Base-by-base conservation (phyloP, 2,113 vertebrate genomes). In the Geococcyx californianus region DNA sequence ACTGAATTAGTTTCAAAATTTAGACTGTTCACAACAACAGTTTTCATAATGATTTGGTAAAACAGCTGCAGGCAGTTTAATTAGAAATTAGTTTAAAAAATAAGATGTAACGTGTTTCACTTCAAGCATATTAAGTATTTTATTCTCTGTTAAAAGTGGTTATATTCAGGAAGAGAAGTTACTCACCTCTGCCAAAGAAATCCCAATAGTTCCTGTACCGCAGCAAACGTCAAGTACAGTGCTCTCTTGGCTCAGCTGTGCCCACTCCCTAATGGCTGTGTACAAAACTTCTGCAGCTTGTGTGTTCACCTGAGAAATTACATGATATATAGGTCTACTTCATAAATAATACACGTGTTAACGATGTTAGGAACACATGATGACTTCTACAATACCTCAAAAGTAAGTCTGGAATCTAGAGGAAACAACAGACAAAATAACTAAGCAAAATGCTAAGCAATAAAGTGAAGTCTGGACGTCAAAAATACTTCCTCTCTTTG, bases 161-260 rank as follows among this genome's bases (percentile, higher is more conserved):
- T 40, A 21, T 31, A 9, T 5, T 20, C 34, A 45, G 38, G 56
- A 85, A 52, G 3, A 64, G 28, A 47, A 49, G 38, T 8, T 9
- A 10, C 96, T 69, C 34, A 94, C 99, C 98, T 98, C 99, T 11
- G 99, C 99, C 85, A 99, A 94, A n/a, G 99, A 99, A 89, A 99
- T 98, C 55, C 99, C 99, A 7, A 99, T 99, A 81, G 99, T 99
- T 88, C 99, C 99, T 0, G 99, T 99, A 29, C 99, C 99, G 18
- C 99, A 99, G 93, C 99, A 99, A 20, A 99, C 97, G 13, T 99
- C 99, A 89, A 99, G 97, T 8, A 99, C 98, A 0, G 98, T 99
- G 95, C 98, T 99, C 79, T 98, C 98, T 2, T 95, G 87, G 34
- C 98, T 98, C 97, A 99, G 97, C 31, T 99, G 98, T 1, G 98